Conservation (phyloP, 2,797 vertebrate genomes). For the Cynopterus sphinx region DNA sequence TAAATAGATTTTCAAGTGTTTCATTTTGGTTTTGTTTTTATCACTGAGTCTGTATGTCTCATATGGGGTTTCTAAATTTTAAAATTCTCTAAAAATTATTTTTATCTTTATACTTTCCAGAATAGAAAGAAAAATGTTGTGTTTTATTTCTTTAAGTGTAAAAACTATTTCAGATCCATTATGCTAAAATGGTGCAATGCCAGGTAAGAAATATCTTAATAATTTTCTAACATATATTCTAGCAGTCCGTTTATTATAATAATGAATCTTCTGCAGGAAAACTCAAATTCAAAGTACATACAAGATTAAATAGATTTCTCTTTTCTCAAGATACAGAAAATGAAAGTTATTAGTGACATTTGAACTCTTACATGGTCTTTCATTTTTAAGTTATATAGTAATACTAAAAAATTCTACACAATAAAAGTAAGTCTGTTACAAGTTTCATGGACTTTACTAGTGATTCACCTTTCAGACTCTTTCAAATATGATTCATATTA, state of each 20-base stretch:
- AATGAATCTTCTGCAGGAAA: constrained; percentile 43
- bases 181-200: not conserved
- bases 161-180: not conserved
- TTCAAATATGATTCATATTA: constrained; percentile 64
- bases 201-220: not conserved
- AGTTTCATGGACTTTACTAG: constrained; percentile 59
- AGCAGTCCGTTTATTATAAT: constrained; percentile 41
- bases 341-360: constrained; percentile 65
- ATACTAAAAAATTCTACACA: constrained; percentile 38
- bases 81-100: not conserved
- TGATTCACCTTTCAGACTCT: constrained; percentile 57
- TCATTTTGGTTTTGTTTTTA: not conserved
- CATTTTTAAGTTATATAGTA: constrained; percentile 50
- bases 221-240: constrained; percentile 1
- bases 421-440: constrained; percentile 53
- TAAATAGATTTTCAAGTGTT: not conserved
- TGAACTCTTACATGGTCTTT: constrained; percentile 43
- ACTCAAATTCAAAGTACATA: not conserved
- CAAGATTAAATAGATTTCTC: constrained; percentile 59
- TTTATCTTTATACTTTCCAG: not conserved
- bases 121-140: not conserved
- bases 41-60: not conserved
- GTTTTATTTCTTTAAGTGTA: not conserved
- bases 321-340: constrained; percentile 58
- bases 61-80: not conserved